Conservation (phyloP, 2,113 vertebrate genomes). For the Himantopus leucocephalus region DNA sequence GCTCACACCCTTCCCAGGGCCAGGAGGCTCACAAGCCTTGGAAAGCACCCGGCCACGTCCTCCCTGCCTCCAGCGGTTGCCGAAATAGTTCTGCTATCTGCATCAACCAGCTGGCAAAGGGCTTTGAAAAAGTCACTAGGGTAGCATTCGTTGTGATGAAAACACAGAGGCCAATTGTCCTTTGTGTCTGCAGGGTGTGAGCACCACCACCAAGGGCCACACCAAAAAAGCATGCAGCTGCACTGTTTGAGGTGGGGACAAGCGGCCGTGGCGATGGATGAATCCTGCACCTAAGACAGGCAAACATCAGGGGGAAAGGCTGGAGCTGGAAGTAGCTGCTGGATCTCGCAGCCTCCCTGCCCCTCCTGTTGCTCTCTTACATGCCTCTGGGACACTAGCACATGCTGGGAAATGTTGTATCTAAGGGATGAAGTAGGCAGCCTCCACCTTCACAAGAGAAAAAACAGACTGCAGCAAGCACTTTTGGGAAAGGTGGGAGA, state of each 20-base stretch:
- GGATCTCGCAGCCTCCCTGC: background rate
- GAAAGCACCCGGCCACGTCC: background rate
- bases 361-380: rapidly evolving
- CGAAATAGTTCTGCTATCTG: background rate
- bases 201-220: rapidly evolving
- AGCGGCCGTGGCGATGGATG: rapidly evolving
- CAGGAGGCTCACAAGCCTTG: background rate
- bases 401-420: background rate
- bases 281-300: background rate
- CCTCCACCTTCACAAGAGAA: background rate
- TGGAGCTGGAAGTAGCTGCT: background rate
- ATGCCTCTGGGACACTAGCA: background rate
- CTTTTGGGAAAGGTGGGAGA: background rate
- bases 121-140: background rate
- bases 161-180: background rate
- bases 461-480: background rate
- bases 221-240: rapidly evolving
- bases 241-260: rapidly evolving
- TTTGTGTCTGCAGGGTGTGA: background rate
- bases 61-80: background rate
- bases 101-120: background rate
- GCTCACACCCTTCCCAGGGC: background rate
- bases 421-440: background rate
- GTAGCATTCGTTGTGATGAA: background rate
- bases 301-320: background rate